phyloP scores from a whole-genome alignment of 2,797 vertebrate species.

The Malacoraja senta region DNA sequence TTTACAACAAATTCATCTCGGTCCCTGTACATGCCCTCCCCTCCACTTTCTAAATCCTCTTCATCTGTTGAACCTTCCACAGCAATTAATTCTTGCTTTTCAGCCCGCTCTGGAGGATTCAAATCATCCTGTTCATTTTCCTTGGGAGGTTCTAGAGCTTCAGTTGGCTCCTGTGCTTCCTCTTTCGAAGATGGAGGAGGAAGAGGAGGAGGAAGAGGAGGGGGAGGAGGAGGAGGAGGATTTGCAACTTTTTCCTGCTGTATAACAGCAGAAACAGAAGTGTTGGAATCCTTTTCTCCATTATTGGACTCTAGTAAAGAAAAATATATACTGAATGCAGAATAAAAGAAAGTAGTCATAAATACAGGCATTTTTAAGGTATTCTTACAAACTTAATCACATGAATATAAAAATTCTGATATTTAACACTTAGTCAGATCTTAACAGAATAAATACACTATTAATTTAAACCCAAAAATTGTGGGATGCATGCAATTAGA shows the following conservation, averaged over 20 bases:
- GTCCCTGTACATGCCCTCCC: constrained; percentile 93
- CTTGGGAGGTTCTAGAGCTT: constrained; percentile 50
- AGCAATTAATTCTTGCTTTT: constrained; percentile 68
- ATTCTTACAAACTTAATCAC: background rate
- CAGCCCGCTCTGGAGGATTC: constrained; percentile 65
- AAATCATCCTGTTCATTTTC: constrained; percentile 58
- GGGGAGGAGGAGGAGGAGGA: constrained; percentile 51
- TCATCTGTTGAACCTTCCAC: constrained; percentile 88
- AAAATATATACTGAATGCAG: constrained; percentile 36
- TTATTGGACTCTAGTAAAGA: constrained; percentile 48
- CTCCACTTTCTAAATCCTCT: constrained; percentile 84
- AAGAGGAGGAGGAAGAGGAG: constrained; percentile 47
- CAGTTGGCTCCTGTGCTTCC: constrained; percentile 49
- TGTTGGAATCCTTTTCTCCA: constrained; percentile 48
- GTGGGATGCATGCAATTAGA: background rate
- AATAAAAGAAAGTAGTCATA: constrained; percentile 21
- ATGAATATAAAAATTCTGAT: background rate
- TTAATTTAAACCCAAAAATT: background rate
- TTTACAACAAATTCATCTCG: constrained; percentile 96
- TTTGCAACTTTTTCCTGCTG: constrained; percentile 59
- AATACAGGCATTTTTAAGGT: background rate
- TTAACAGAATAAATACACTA: background rate
- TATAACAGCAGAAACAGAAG: constrained; percentile 46
- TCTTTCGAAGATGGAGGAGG: constrained; percentile 47
- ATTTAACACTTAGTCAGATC: background rate